Percentiles rank a stretch among this genome's conserved stretches.
Evolutionary conservation across 2,113 vertebrate genomes (phyloP).

Genomic region (Triplophysa siluroides): DNA sequence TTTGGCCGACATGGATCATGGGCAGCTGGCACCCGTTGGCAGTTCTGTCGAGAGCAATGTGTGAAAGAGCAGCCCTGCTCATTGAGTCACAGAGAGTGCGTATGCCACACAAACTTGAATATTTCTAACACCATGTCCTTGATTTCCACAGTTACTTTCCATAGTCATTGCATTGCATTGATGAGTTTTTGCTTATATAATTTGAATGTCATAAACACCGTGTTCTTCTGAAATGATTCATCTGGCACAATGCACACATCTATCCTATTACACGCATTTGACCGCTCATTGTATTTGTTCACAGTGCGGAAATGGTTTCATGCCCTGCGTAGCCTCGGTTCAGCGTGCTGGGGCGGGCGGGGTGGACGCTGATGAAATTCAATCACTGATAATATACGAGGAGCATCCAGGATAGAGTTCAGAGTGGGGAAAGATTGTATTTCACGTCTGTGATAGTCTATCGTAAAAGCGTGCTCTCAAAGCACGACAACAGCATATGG

Average conservation of each 20-base stretch:
- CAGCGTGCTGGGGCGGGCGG: conserved; percentile 46
- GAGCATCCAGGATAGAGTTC: conserved; percentile 61
- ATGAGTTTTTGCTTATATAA: not conserved
- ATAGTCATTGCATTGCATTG: not conserved
- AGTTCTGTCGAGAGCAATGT: conserved; percentile 9
- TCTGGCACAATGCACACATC: not conserved
- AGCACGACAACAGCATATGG: conserved; percentile 25
- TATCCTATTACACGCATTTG: conserved; percentile 28
- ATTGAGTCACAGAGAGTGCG: conserved; percentile 5
- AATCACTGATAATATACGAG: conserved; percentile 68
- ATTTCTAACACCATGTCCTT: not conserved
- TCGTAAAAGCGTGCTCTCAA: conserved; percentile 59
- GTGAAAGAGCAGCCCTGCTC: conserved; percentile 10
- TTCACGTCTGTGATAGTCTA: conserved; percentile 57
- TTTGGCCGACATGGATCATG: not conserved
- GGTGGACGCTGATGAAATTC: conserved; percentile 67
- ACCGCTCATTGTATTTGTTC: conserved; percentile 13
- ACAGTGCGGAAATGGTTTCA: not conserved
- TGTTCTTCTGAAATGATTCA: not conserved
- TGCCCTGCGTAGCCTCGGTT: not conserved
- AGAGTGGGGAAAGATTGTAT: conserved; percentile 59
- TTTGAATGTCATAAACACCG: not conserved
- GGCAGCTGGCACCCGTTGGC: conserved; percentile 16
- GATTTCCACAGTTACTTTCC: not conserved
- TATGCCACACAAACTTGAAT: conserved; percentile 17